Base-by-base conservation (phyloP, 2,888 invertebrate genomes). In the Aphidoletes aphidimyza region DNA sequence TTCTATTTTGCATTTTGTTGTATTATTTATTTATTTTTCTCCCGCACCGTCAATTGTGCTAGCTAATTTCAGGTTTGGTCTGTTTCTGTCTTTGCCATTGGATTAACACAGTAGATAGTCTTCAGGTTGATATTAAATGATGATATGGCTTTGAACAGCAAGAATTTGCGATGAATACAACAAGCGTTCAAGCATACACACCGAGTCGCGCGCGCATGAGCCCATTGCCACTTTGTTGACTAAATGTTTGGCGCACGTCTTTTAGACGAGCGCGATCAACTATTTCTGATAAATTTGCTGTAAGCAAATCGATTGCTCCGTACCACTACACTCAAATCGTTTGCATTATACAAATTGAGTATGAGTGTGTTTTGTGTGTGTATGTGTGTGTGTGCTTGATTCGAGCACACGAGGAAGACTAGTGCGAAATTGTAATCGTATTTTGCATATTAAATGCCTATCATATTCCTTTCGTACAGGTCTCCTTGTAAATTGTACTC, bases 401-500 rank as follows among this genome's bases (percentile, higher is more conserved):
- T 14, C 14, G 69, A 30, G 22, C 54, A 26, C 11, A 54, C 14
- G 34, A 69, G 69, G 69, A 69, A 30, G 30, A 30, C 69, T 26
- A 69, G 34, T 54, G 54, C 54, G 3, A 54, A 26, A n/a, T 30
- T 69, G 26, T 69, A 34, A 69, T 69, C 69, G 69, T 69, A 69
- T 30, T 69, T 69, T 69, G 69, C 69, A 69, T 69, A 69, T 69
- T 69, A 69, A 69, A 69, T 69, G 69, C 69, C 69, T 69, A 69
- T 26, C 34, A 30, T 69, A 69, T 69, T 69, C 69, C 69, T 19
- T 69, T 69, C n/a, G 69, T 34, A 69, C 30, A 30, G n/a, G 69
- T 69, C 2, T n/a, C 30, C 30, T 30, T 14, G 8, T 11, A 3
- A 11, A 22, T n/a, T 54, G 26, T 2, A 19, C 6, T 42, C 54